Conservation (phyloP, 2,113 vertebrate species). For the Nothobranchius kuhntae region DNA sequence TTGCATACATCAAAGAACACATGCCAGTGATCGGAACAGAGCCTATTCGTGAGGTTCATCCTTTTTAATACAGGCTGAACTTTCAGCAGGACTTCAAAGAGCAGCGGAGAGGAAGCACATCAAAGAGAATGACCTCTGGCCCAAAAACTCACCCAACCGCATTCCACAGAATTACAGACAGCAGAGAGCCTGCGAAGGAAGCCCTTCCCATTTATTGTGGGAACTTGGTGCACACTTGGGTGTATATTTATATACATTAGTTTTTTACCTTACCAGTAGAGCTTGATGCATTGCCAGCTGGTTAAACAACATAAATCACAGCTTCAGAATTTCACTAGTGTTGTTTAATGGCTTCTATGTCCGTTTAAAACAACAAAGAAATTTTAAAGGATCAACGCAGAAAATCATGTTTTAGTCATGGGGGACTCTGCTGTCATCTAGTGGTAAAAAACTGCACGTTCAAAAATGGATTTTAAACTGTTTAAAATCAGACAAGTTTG, state of each 20-base stretch:
- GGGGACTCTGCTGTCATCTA: constrained; percentile 54
- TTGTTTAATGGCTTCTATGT: constrained; percentile 14
- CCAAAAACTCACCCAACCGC: constrained; percentile 60
- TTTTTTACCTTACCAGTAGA: constrained; percentile 16
- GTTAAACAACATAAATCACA: constrained; percentile 8
- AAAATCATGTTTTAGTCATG: background rate
- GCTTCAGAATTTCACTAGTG: constrained; percentile 17
- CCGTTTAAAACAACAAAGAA: background rate
- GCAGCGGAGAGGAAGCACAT: constrained; percentile 58
- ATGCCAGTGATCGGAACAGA: constrained; percentile 9
- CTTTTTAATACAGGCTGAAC: constrained; percentile 20
- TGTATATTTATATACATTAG: constrained; percentile 38
- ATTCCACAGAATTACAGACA: constrained; percentile 73
- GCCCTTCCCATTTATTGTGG: constrained; percentile 43
- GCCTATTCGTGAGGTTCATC: constrained; percentile 26
- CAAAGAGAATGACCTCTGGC: constrained; percentile 71
- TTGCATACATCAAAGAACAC: constrained; percentile 15
- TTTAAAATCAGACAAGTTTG: background rate
- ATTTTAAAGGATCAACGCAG: background rate
- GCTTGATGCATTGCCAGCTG: constrained; percentile 40
- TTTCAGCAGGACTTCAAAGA: constrained; percentile 51
- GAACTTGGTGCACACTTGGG: constrained; percentile 25
- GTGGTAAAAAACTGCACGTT: constrained; percentile 1
- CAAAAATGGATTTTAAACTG: too few species aligned
- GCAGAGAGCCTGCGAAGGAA: constrained; percentile 47